Evolutionary conservation across 1,140 invertebrate genomes (phyloP).

Genomic region (Neuroterus valhalla): DNA sequence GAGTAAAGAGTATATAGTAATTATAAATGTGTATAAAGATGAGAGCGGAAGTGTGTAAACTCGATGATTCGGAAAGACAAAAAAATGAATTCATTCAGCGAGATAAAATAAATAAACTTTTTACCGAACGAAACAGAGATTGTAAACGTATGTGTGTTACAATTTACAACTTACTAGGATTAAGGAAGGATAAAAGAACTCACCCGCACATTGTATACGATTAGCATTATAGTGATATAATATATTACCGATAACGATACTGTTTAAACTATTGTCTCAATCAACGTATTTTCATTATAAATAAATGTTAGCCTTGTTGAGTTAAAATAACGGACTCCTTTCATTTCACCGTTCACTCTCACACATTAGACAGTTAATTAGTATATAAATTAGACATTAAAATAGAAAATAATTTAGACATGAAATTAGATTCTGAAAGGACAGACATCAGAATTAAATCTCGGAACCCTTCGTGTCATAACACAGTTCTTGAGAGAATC

Average conservation of each 20-base stretch:
- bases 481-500: too few species aligned
- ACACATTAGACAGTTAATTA: slow-evolving; percentile 16
- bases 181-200: slow-evolving; percentile 55
- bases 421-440: too few species aligned
- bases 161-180: slow-evolving; percentile 66
- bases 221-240: slow-evolving; percentile 76
- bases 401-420: too few species aligned
- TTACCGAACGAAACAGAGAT: slow-evolving; percentile 55
- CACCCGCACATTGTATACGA: slow-evolving; percentile 75
- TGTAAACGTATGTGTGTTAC: slow-evolving; percentile 73
- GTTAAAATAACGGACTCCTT: slow-evolving; percentile 66
- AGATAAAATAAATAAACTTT: slow-evolving; percentile 50
- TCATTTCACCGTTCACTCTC: slow-evolving; percentile 57
- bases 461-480: too few species aligned
- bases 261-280: slow-evolving; percentile 76
- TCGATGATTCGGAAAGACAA: slow-evolving; percentile 25
- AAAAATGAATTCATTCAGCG: slow-evolving; percentile 41
- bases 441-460: too few species aligned
- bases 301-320: slow-evolving; percentile 77
- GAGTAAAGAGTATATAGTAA: slow-evolving; percentile 25
- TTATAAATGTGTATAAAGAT: slow-evolving; percentile 26
- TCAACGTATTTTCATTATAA: slow-evolving; percentile 77
- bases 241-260: slow-evolving; percentile 75
- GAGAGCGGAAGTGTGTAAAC: slow-evolving; percentile 32
- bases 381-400: background rate